Percentiles rank a stretch among this genome's conserved stretches.
phyloP scores from a whole-genome alignment of 2,797 vertebrate genomes.

The Sebastes hubbsi region DNA sequence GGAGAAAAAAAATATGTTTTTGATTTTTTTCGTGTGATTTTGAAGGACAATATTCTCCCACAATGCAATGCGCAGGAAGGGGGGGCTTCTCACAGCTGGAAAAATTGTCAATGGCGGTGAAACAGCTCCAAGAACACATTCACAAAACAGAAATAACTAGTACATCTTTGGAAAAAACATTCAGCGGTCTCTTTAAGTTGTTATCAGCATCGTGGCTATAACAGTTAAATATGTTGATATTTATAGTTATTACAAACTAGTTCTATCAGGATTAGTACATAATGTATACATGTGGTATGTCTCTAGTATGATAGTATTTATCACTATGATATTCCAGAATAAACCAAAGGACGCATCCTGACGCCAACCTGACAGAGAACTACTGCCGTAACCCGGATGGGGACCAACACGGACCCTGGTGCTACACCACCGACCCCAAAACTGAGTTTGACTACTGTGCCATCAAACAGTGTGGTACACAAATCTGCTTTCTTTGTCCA shows the following conservation, averaged over 20 bases:
- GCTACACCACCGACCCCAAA: constrained; percentile 92
- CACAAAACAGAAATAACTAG: background rate
- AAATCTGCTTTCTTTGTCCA: constrained; percentile 6
- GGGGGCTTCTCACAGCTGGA: background rate
- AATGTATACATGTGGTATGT: background rate
- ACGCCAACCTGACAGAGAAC: constrained; percentile 89
- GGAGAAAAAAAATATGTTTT: no score
- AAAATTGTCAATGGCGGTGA: background rate
- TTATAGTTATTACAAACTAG: background rate
- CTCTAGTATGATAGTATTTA: background rate
- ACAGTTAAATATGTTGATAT: background rate
- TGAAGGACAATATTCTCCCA: background rate
- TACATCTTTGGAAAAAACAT: background rate
- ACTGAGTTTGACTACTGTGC: constrained; percentile 97
- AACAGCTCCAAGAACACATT: background rate
- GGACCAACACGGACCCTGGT: constrained; percentile 96
- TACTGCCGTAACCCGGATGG: constrained; percentile 95
- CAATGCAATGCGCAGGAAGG: background rate
- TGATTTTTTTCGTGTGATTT: no score
- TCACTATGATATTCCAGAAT: constrained; percentile 79
- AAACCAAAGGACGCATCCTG: constrained; percentile 83
- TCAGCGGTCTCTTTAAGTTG: background rate
- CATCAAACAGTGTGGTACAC: constrained; percentile 89
- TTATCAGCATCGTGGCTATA: background rate
- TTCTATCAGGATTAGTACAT: background rate